Conservation (phyloP, 64 coral and sea anemone species). For the Dendronephthya gigantea region DNA sequence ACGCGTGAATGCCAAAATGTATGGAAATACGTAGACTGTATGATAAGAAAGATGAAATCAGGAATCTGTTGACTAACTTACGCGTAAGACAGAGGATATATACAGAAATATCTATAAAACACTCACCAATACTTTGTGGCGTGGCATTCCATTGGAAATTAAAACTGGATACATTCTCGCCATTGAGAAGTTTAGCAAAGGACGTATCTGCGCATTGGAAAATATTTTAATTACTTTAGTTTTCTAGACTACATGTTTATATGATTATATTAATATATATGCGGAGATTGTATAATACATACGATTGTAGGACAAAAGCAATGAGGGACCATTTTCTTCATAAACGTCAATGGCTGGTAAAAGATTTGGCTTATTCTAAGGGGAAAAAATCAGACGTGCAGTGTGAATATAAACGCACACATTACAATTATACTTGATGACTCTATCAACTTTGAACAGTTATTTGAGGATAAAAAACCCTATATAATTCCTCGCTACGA, state of each 20-base stretch:
- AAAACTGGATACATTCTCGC: slow-evolving; percentile 78
- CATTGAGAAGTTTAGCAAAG: slow-evolving; percentile 71
- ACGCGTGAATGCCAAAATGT: slow-evolving; percentile 74
- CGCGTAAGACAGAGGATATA: background rate
- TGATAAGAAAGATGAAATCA: background rate
- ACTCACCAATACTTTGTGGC: slow-evolving; percentile 71
- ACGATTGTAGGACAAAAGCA: slow-evolving; percentile 89
- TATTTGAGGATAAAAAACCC: too few relatives aligned
- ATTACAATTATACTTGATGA: too few relatives aligned
- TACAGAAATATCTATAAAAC: background rate
- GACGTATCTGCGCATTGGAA: slow-evolving; percentile 52
- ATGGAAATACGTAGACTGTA: slow-evolving; percentile 89
- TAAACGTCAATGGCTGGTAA: slow-evolving; percentile 86
- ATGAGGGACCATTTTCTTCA: slow-evolving; percentile 80
- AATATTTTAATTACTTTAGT: background rate
- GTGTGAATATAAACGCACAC: background rate
- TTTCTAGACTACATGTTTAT: background rate
- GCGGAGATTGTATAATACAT: slow-evolving; percentile 17
- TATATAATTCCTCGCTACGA: too few relatives aligned
- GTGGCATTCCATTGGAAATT: slow-evolving; percentile 84
- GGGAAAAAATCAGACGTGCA: too few relatives aligned
- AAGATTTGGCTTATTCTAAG: slow-evolving; percentile 78
- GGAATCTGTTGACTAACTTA: background rate
- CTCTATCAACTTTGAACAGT: too few relatives aligned
- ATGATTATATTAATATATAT: background rate